A percentile compares a stretch with the other conserved stretches of the same genome.
Conservation (phyloP, 1,140 invertebrate species). For the Ceratina japonica region DNA sequence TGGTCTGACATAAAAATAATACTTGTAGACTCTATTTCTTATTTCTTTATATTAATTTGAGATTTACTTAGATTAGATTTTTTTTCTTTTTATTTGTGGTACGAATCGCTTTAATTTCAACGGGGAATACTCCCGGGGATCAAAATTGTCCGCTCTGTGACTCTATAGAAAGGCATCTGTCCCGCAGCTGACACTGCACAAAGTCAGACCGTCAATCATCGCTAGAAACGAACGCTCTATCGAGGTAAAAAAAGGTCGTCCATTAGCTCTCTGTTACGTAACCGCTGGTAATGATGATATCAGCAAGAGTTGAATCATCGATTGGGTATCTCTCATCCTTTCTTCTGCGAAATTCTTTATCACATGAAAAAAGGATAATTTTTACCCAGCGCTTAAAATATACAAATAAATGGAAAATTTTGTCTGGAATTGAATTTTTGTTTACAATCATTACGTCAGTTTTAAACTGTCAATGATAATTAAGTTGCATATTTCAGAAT, state of each 20-base stretch:
- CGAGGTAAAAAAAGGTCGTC: slow-evolving; percentile 12
- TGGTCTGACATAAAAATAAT: not conserved
- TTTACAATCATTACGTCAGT: no score
- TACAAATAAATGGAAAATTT: no score
- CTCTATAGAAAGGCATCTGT: slow-evolving; percentile 15
- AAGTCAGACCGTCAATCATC: slow-evolving; percentile 33
- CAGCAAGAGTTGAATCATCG: slow-evolving; percentile 22
- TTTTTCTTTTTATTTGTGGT: not conserved
- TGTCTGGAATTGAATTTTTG: no score
- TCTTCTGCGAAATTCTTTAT: not conserved
- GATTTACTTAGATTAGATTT: not conserved
- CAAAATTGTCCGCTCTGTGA: not conserved
- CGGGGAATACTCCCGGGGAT: not conserved
- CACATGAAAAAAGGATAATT: no score
- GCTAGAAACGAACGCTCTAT: slow-evolving; percentile 2
- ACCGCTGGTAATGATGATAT: slow-evolving; percentile 6
- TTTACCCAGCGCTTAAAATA: no score
- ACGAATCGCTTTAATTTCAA: not conserved
- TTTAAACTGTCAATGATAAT: no score
- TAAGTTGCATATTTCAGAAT: no score
- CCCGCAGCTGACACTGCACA: slow-evolving; percentile 1
- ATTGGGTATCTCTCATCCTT: not conserved
- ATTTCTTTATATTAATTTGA: no score
- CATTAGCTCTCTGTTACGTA: slow-evolving; percentile 23
- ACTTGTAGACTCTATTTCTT: not conserved